These are phyloP conservation scores for Heptranchias perlo DNA, from an alignment of 2,113 vertebrate genomes.

Conservation along the genomic window DNA sequence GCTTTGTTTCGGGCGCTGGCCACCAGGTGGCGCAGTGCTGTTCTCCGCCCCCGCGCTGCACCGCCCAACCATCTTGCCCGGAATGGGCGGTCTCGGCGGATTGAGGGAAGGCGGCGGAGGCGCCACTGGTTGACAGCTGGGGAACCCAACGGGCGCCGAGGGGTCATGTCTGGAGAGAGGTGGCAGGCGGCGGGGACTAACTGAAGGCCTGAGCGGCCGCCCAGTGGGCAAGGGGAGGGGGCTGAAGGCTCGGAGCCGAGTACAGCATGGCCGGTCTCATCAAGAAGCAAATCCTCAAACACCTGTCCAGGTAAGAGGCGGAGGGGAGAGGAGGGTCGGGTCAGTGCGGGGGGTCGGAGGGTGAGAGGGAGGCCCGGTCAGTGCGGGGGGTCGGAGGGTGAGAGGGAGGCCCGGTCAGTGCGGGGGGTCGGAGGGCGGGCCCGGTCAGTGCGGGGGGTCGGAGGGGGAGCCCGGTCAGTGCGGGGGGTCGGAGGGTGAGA, in stretches of 20 bases:
- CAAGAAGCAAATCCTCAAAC: conserved; percentile 94
- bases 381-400: neutral
- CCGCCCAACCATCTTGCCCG: neutral
- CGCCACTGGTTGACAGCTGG: neutral
- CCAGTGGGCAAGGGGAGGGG: neutral
- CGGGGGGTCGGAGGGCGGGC: neutral
- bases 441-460: neutral
- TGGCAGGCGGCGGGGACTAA: neutral
- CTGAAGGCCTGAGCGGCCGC: neutral
- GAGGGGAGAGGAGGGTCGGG: neutral
- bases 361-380: neutral
- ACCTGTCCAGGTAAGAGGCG: conserved; percentile 77
- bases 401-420: neutral
- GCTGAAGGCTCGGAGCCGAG: neutral
- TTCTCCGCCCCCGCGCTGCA: neutral
- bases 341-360: neutral
- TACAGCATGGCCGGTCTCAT: conserved; percentile 82
- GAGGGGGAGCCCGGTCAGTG: too few species aligned
- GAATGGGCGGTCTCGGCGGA: neutral
- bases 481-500: neutral
- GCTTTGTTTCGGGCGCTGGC: neutral
- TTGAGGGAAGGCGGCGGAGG: neutral
- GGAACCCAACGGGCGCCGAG: neutral
- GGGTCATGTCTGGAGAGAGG: neutral
- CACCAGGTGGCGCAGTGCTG: neutral